Evolutionary conservation across 1,140 invertebrate genomes (phyloP).

Genomic region (Dinoponera quadriceps): DNA sequence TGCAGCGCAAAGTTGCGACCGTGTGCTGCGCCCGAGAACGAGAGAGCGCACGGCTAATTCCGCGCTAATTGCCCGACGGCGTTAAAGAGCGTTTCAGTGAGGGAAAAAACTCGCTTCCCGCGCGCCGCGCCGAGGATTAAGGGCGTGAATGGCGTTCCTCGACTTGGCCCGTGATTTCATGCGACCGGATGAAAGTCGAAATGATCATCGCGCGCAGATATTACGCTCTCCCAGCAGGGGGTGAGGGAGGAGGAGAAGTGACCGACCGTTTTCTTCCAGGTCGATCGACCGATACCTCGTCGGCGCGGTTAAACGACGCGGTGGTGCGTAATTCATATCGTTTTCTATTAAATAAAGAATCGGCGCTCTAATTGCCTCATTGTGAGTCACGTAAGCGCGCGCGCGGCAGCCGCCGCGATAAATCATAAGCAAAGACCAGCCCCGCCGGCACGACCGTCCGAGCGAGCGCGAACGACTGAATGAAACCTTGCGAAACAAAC

Average conservation of each 20-base stretch:
- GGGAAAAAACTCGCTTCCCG: constrained; percentile 65
- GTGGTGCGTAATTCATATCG: constrained; percentile 17
- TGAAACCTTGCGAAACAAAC: constrained; percentile 55
- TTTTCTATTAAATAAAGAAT: constrained; percentile 57
- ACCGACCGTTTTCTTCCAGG: not conserved
- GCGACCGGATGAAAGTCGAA: constrained; percentile 50
- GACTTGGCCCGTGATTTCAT: constrained; percentile 8
- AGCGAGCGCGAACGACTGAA: constrained; percentile 39
- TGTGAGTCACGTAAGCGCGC: constrained; percentile 44
- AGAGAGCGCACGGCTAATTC: constrained; percentile 67
- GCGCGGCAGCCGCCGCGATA: constrained; percentile 19
- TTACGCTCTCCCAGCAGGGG: too few relatives aligned
- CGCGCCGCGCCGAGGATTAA: constrained; percentile 58
- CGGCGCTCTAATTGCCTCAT: constrained; percentile 45
- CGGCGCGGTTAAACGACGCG: not conserved
- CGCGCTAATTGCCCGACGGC: constrained; percentile 69
- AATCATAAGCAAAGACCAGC: constrained; percentile 48
- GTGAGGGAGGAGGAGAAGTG: not conserved
- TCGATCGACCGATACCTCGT: constrained; percentile 14
- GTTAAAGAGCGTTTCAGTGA: constrained; percentile 66
- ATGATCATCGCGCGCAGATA: constrained; percentile 35
- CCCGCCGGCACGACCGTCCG: not conserved
- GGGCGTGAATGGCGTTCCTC: constrained; percentile 67
- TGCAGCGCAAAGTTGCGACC: constrained; percentile 17
- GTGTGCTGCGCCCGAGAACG: not conserved